These are phyloP conservation scores for Chelidonichthys spinosus DNA, from an alignment of 2,797 vertebrate species.

Conservation along the genomic window DNA sequence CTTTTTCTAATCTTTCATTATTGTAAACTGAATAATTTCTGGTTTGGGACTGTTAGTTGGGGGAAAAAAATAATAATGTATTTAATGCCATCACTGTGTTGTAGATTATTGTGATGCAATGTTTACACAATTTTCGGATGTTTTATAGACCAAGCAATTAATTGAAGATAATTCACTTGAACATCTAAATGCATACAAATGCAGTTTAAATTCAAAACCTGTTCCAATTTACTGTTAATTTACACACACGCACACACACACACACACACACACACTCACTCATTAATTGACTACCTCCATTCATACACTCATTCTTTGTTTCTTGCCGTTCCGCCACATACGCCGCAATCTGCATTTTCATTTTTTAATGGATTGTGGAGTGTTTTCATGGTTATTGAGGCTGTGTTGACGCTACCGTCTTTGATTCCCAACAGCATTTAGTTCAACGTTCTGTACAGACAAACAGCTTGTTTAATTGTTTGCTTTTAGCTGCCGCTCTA, in stretches of 20 bases:
- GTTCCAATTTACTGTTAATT: neutral
- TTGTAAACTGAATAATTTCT: neutral
- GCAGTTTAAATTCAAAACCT: neutral
- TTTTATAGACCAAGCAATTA: neutral
- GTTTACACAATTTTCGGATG: neutral
- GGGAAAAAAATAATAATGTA: neutral
- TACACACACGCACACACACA: neutral
- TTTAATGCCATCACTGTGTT: neutral
- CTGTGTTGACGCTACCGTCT: constrained; percentile 52
- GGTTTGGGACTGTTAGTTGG: no score
- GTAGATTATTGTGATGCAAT: neutral
- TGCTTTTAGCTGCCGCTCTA: constrained; percentile 46
- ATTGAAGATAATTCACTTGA: neutral
- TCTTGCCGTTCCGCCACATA: neutral
- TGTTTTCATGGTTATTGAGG: constrained; percentile 69
- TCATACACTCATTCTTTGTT: constrained; percentile 21
- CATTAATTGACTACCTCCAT: neutral
- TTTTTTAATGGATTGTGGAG: constrained; percentile 56
- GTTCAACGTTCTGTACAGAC: constrained; percentile 20
- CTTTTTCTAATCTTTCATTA: neutral
- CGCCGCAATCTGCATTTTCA: constrained; percentile 59
- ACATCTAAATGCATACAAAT: neutral
- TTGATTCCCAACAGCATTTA: constrained; percentile 31
- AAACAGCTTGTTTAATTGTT: constrained; percentile 26
- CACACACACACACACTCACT: neutral